Evolutionary conservation across 2,888 invertebrate species (phyloP).

Genomic region (Thymelicus sylvestris): DNA sequence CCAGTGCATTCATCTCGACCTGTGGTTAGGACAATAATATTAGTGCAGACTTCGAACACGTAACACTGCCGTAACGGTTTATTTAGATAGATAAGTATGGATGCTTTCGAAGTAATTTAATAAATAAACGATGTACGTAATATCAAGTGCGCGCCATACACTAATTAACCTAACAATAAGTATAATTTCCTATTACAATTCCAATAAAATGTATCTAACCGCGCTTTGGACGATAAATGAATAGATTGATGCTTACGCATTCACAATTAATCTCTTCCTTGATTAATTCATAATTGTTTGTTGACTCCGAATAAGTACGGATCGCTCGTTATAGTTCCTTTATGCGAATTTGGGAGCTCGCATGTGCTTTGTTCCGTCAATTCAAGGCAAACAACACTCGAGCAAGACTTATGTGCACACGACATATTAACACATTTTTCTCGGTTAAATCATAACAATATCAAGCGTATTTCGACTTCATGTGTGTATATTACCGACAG

Average conservation of each 20-base stretch:
- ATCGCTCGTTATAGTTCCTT: conserved; percentile 44
- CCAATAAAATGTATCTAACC: neutral
- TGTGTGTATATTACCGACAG: too few species aligned
- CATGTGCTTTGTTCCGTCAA: conserved; percentile 62
- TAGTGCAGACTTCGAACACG: neutral
- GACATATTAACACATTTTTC: conserved; percentile 28
- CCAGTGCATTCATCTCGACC: conserved; percentile 75
- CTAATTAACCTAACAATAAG: too few species aligned
- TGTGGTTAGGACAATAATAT: conserved; percentile 13
- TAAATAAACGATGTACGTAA: too few species aligned
- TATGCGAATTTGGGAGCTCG: conserved; percentile 48
- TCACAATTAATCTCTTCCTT: conserved; percentile 15
- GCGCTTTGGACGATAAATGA: neutral
- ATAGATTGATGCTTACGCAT: neutral
- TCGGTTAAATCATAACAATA: conserved; percentile 18
- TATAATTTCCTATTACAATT: too few species aligned
- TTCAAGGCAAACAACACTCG: conserved; percentile 57
- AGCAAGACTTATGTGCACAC: conserved; percentile 25
- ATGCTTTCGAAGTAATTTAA: neutral
- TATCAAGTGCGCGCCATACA: too few species aligned
- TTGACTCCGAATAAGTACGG: conserved; percentile 43
- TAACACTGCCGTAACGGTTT: neutral
- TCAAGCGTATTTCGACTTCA: conserved; percentile 6
- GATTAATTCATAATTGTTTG: conserved; percentile 22
- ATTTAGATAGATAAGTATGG: too few species aligned